Base-by-base conservation (phyloP, 2,888 invertebrate genomes). In the Hemithea aestivaria region DNA sequence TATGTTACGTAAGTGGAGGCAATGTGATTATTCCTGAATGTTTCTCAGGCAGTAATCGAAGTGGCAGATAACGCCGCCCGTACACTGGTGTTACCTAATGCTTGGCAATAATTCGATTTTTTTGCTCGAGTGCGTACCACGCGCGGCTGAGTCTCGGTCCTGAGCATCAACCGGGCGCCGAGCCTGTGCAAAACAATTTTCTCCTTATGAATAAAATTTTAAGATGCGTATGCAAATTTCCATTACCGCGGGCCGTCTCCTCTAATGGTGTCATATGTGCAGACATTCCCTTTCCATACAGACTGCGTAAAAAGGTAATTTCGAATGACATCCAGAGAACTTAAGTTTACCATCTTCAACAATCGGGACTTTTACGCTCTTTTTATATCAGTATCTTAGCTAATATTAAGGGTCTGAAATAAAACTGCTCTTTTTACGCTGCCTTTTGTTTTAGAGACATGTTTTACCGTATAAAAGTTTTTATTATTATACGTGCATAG, bases 141-240 rank as follows among this genome's bases (percentile, higher is more conserved):
- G 60, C 62, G 52, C 49, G 44, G 40, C 40, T 40, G 42, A 43
- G 39, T 36, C 20, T 37, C 39, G 26, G 28, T 26, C 29, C 16
- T 16, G 16, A 16, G 26, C 35, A 29, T 40, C 59, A 38, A 44
- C 32, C 43, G 38, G n/a, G n/a, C 52, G 53, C 56, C 48, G 54
- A 58, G 61, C 59, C 72, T 65, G 73, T 70, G 70, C 64, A 76
- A 81, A 79, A 83, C 82, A 83, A 85, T 84, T 84, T 83, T 79
- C 83, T 71, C 69, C 79, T 82, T 83, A 84, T 80, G 84, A 85
- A 84, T 85, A 85, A 83, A 77, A 79, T 82, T 85, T 83, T 79
- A 77, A 84, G 81, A 73, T 79, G 76, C 69, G 76, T 74, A 83
- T 84, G 83, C 76, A 80, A 83, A 85, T 84, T 77, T 75, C 80